A percentile compares a stretch with the other conserved stretches of the same genome.
phyloP scores from a whole-genome alignment of 1,140 invertebrate genomes.

The Drosophila chauvacae region DNA sequence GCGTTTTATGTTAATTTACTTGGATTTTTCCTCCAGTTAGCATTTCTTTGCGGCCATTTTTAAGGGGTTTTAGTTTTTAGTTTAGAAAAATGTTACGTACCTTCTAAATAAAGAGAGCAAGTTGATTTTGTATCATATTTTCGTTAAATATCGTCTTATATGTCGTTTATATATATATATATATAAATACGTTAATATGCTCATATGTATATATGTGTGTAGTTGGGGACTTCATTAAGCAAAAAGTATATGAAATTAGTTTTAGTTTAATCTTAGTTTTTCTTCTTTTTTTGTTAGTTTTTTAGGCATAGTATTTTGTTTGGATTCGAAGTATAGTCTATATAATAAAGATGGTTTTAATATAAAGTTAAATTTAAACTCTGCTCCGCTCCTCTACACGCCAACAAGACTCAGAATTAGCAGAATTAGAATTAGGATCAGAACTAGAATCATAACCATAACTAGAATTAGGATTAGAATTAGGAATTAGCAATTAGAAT shows the following conservation, averaged over 20 bases:
- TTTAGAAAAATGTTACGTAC: slow-evolving; percentile 77
- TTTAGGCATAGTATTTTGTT: slow-evolving; percentile 32
- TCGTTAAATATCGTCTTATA: slow-evolving; percentile 65
- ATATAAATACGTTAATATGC: slow-evolving; percentile 57
- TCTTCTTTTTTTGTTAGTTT: slow-evolving; percentile 18
- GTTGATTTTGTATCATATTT: slow-evolving; percentile 60
- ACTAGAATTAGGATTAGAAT: slow-evolving; percentile 42
- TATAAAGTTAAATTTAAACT: slow-evolving; percentile 55
- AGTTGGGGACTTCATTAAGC: slow-evolving; percentile 63
- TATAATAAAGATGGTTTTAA: slow-evolving; percentile 74
- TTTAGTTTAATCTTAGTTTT: slow-evolving; percentile 16
- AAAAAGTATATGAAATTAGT: slow-evolving; percentile 78
- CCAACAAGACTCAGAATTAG: slow-evolving; percentile 69
- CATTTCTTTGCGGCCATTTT: slow-evolving; percentile 42
- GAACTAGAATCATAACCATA: slow-evolving; percentile 57
- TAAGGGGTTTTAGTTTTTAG: slow-evolving; percentile 53
- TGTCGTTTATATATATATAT: slow-evolving; percentile 48
- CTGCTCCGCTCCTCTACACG: slow-evolving; percentile 59
- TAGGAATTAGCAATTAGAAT: slow-evolving; percentile 35
- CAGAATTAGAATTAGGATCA: slow-evolving; percentile 65
- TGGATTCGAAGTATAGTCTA: slow-evolving; percentile 59
- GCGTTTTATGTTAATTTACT: slow-evolving; percentile 57
- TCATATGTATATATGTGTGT: slow-evolving; percentile 27
- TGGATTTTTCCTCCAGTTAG: slow-evolving; percentile 38
- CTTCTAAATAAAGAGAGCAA: slow-evolving; percentile 81